phyloP scores from a whole-genome alignment of 2,113 vertebrate genomes.

The Formicarius rufipectus region DNA sequence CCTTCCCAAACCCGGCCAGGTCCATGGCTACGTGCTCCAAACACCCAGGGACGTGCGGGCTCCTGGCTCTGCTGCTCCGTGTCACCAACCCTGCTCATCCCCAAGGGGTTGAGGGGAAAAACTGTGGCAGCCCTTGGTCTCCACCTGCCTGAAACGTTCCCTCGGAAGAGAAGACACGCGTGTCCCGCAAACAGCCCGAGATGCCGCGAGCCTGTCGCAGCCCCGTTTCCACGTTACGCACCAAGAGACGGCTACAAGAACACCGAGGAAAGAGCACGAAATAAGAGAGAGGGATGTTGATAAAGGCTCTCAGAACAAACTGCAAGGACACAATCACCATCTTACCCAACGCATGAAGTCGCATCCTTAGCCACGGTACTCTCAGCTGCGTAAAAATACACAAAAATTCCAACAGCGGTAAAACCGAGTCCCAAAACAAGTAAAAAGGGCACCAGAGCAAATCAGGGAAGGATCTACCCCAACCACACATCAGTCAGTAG shows the following conservation, averaged over 20 bases:
- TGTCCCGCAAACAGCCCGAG: neutral
- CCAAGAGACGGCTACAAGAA: neutral
- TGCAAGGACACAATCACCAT: neutral
- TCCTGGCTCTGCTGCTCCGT: no score
- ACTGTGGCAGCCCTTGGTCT: neutral
- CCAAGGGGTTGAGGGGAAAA: neutral
- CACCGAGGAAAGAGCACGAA: fast-evolving
- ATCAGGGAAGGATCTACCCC: neutral
- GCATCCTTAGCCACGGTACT: neutral
- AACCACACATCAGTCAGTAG: neutral
- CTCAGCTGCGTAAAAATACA: neutral
- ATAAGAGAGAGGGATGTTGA: neutral
- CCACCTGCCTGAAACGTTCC: neutral
- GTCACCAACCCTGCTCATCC: neutral
- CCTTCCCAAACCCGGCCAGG: neutral
- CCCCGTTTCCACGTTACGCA: neutral
- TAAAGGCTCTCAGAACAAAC: neutral
- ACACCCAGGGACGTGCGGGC: no score
- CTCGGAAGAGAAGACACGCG: neutral
- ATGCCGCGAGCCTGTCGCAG: neutral
- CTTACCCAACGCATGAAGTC: fast-evolving
- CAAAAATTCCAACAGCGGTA: neutral
- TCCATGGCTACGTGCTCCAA: fast-evolving
- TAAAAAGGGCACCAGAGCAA: neutral
- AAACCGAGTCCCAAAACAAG: fast-evolving